A percentile compares a stretch with the other conserved stretches of the same genome.
These are phyloP conservation scores for Entelurus aequoreus DNA, from an alignment of 2,113 vertebrate species.

Conservation along the genomic window DNA sequence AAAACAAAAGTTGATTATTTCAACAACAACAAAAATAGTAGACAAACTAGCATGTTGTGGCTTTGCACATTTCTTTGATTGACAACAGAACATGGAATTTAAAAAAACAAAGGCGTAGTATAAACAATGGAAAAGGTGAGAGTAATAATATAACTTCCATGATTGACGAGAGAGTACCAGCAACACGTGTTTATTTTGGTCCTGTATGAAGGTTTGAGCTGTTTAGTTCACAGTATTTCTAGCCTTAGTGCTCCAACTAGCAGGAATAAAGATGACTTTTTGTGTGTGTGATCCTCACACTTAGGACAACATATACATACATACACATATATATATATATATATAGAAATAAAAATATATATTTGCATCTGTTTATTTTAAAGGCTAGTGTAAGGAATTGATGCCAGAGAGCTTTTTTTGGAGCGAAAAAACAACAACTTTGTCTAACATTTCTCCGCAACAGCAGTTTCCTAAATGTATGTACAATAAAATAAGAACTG, in stretches of 20 bases:
- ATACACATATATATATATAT: too few species aligned
- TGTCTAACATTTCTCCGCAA: slow-evolving; percentile 40
- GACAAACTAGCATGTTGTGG: too few species aligned
- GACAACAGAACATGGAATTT: slow-evolving; percentile 44
- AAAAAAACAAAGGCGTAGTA: slow-evolving; percentile 56
- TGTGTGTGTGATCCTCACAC: not conserved
- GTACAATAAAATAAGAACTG: slow-evolving; percentile 58
- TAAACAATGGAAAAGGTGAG: slow-evolving; percentile 32
- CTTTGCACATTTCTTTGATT: too few species aligned
- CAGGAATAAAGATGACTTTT: slow-evolving; percentile 10
- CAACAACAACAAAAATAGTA: too few species aligned
- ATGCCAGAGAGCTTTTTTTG: not conserved
- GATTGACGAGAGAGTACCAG: too few species aligned
- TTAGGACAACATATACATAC: not conserved
- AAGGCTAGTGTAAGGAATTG: slow-evolving; percentile 28
- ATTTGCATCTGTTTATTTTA: slow-evolving; percentile 28
- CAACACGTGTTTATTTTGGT: slow-evolving; percentile 52
- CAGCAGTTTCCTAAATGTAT: slow-evolving; percentile 53
- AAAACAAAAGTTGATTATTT: too few species aligned
- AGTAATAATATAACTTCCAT: slow-evolving; percentile 25
- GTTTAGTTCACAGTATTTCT: slow-evolving; percentile 63
- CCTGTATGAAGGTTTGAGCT: slow-evolving; percentile 41
- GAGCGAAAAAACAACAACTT: slow-evolving; percentile 25
- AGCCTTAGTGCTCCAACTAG: slow-evolving; percentile 45
- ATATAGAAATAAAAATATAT: slow-evolving; percentile 29